Base-by-base conservation (phyloP, 2,888 invertebrate genomes). In the Drosophila formosana region DNA sequence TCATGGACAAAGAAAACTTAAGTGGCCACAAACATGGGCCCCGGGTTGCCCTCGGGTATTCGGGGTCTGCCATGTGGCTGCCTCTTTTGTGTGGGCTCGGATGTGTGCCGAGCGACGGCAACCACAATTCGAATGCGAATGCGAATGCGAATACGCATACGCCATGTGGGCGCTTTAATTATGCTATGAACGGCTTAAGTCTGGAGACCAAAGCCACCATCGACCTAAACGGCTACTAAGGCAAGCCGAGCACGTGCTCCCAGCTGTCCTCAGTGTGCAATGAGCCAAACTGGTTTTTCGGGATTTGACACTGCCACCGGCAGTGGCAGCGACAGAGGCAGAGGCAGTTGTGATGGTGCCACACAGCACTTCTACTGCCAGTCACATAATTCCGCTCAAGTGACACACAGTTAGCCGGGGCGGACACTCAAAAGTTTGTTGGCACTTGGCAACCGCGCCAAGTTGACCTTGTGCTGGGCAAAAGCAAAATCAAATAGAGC, bases 1-100 rank as follows among this genome's bases (percentile, higher is more conserved):
- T 76, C 85, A 72, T 55, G 77, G 66, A 85, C 86, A 82, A 82
- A 85, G 82, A 79, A 87, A 82, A 85, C 82, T 88, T 82, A 88
- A 88, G 82, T 88, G 88, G 85, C 85, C 88, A 71, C 87, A 77
- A 78, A 57, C 62, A 66, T 46, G 49, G 56, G 55, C 45, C 47
- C 43, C 4, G n/a, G 53, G 43, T 26, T 41, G 47, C 57, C 50
- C 49, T 30, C 28, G 60, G 39, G 46, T 37, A 45, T 41, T 53
- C 9, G 13, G 41, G n/a, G 9, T 13, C 41, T 30, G 39, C 13
- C 23, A 18, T 69, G 55, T 53, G 61, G 26, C 26, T 49, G 43
- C 25, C 49, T 28, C 11, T 18, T 37, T 47, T n/a, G 37, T 28
- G 41, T 7, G 57, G 9, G 39, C 32, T 45, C 34, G 25, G 23